Evolutionary conservation across 2,113 vertebrate genomes (phyloP).

Genomic region (Vimba vimba): DNA sequence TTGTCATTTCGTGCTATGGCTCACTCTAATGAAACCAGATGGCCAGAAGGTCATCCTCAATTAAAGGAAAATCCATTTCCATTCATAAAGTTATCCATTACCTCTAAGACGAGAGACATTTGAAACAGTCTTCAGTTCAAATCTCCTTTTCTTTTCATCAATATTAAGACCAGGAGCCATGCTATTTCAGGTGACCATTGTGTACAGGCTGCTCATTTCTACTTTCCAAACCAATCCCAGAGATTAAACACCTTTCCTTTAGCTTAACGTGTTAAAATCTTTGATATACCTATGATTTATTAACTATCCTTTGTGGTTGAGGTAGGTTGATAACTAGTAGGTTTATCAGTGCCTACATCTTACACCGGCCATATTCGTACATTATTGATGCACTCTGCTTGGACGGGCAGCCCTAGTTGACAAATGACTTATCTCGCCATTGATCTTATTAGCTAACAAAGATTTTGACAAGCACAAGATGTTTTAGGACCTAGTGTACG

Average conservation of each 20-base stretch:
- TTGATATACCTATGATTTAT: not conserved
- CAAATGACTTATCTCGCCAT: conserved; percentile 2
- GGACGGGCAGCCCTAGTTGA: conserved; percentile 23
- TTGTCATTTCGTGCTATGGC: conserved; percentile 28
- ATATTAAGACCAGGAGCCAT: conserved; percentile 1
- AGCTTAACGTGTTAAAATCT: not conserved
- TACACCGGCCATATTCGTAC: not conserved
- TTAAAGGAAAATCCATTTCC: conserved; percentile 33
- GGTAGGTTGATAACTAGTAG: not conserved
- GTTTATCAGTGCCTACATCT: conserved; percentile 4
- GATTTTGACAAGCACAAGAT: conserved; percentile 6
- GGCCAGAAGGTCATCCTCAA: conserved; percentile 34
- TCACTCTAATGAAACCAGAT: conserved; percentile 34
- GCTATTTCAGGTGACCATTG: not conserved
- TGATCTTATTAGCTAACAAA: conserved; percentile 25
- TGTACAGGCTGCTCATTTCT: not conserved
- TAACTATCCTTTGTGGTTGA: not conserved
- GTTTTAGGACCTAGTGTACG: not conserved
- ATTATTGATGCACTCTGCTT: conserved; percentile 32
- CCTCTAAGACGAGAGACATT: not conserved
- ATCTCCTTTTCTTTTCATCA: conserved; percentile 20
- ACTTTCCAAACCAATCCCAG: not conserved
- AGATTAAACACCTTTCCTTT: not conserved
- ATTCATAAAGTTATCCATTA: conserved; percentile 32
- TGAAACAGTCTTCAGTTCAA: not conserved